Percentiles rank a stretch among this genome's conserved stretches.
These are phyloP conservation scores for Cygnus olor DNA, from an alignment of 2,797 vertebrate species.

Conservation along the genomic window DNA sequence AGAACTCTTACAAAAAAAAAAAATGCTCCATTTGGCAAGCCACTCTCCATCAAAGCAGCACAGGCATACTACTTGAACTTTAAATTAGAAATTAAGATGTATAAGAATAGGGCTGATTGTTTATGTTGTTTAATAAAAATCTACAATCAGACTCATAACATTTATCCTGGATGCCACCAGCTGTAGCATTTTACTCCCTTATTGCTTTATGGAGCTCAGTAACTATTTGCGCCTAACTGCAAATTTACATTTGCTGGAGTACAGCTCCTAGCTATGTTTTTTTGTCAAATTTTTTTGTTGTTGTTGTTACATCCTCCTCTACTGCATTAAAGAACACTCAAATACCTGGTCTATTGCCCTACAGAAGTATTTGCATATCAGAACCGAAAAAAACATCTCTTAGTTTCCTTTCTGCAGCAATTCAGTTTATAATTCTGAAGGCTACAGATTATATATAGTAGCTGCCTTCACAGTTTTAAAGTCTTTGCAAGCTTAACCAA, in stretches of 20 bases:
- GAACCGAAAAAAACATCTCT: neutral
- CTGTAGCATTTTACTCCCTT: neutral
- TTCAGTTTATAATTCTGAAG: neutral
- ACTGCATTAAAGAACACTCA: neutral
- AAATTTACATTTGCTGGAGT: neutral
- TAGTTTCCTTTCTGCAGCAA: neutral
- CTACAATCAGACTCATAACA: neutral
- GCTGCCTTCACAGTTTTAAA: neutral
- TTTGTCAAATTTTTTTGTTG: neutral
- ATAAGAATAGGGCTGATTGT: neutral
- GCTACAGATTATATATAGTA: neutral
- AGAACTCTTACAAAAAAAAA: neutral
- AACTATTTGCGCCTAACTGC: neutral
- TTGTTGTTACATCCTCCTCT: neutral
- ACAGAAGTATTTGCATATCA: neutral
- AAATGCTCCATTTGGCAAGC: neutral
- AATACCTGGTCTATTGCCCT: neutral
- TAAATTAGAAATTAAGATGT: neutral
- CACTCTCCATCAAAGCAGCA: neutral
- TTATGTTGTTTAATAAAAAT: neutral
- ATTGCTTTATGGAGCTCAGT: neutral
- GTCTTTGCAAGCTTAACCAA: neutral
- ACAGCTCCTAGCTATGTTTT: neutral
- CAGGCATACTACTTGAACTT: neutral
- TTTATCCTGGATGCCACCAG: neutral